These are phyloP conservation scores for Standfussiana lucernea DNA, from an alignment of 2,888 invertebrate genomes.

Conservation along the genomic window DNA sequence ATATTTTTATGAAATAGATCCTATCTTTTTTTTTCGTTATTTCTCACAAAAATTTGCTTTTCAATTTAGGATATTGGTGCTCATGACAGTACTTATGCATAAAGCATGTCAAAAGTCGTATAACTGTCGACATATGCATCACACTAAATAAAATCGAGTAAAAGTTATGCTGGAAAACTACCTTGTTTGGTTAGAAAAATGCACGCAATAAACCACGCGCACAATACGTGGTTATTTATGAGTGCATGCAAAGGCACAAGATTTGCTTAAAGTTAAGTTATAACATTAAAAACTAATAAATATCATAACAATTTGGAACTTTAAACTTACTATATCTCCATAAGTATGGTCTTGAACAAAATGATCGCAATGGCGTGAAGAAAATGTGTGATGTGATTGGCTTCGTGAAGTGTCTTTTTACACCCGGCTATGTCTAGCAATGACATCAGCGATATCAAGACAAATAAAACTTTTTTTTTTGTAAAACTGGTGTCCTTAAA, in stretches of 20 bases:
- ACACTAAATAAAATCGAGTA: not conserved
- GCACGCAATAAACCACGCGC: not conserved
- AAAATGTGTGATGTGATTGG: not conserved
- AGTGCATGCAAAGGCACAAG: not conserved
- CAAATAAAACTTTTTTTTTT: conserved; percentile 34
- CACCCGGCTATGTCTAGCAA: not conserved
- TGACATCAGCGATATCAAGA: conserved; percentile 29
- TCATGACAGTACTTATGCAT: too few relatives aligned
- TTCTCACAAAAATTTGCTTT: too few relatives aligned
- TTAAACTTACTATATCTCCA: not conserved
- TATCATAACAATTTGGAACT: not conserved
- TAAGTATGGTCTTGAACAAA: not conserved
- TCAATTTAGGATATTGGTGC: too few relatives aligned
- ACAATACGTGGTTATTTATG: not conserved
- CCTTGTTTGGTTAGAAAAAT: not conserved
- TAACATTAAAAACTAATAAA: not conserved
- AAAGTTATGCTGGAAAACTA: not conserved
- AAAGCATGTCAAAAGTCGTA: too few relatives aligned
- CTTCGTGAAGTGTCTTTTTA: not conserved
- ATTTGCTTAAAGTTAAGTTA: not conserved
- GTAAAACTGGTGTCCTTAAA: conserved; percentile 56
- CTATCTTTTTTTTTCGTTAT: too few relatives aligned
- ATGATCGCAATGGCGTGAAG: not conserved
- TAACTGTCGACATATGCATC: too few relatives aligned
- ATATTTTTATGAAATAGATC: too few relatives aligned